A percentile compares a stretch with the other conserved stretches of the same genome.
These are phyloP conservation scores for Eremophila alpestris DNA, from an alignment of 2,797 vertebrate genomes.

Conservation along the genomic window DNA sequence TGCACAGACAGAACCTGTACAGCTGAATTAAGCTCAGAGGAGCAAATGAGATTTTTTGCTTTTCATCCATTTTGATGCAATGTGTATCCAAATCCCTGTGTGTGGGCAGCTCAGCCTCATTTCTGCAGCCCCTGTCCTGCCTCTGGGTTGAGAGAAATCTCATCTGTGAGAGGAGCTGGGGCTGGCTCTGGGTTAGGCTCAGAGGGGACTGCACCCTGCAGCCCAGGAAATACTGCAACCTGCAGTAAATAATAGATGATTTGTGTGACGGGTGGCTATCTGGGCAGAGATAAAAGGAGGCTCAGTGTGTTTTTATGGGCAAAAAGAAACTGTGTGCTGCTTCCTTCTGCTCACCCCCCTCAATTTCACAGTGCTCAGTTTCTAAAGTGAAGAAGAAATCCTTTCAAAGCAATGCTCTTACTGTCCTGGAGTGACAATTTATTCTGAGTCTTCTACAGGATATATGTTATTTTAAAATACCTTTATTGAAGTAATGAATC, in stretches of 20 bases:
- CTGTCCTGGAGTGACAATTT: neutral
- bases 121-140: constrained; percentile 7
- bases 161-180: neutral
- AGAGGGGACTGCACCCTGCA: neutral
- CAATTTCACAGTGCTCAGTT: neutral
- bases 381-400: neutral
- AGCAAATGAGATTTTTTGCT: constrained; percentile 28
- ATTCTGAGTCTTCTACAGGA: neutral
- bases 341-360: neutral
- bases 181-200: constrained; percentile 17
- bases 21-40: constrained; percentile 31
- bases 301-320: neutral
- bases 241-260: constrained; percentile 41
- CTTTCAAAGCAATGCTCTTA: neutral
- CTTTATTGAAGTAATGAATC: neutral
- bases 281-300: constrained; percentile 2
- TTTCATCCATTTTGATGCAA: constrained; percentile 26
- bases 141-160: constrained; percentile 41
- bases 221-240: constrained; percentile 11
- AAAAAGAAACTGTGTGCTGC: neutral
- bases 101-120: constrained; percentile 14
- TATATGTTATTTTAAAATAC: neutral
- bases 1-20: constrained; percentile 11
- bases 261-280: neutral
- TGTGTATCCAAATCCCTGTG: constrained; percentile 33